Evolutionary conservation across 1,140 invertebrate species (phyloP), one percentile per base, ranked within the genome.

Genomic region (Agraylea sexmaculata): DNA sequence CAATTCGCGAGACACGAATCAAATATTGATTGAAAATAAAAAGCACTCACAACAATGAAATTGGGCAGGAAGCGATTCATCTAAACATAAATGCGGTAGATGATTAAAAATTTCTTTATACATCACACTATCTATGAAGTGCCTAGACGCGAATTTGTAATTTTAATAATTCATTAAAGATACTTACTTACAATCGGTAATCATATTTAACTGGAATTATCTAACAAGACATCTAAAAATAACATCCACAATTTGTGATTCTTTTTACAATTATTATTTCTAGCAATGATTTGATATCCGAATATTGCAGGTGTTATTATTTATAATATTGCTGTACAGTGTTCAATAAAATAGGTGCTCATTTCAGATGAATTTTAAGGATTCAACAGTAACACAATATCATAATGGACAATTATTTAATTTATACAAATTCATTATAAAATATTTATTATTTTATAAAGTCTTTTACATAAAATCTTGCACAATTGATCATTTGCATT

Each of bases 151-250:
- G 33, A 30, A 25, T 42, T 20, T 39, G 38, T 17, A 11, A n/a
- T 44, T 44, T 44, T 28, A 32, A 34, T 37, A 34, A 32, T 41
- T 45, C 34, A 27, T 37, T 27, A n/a, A n/a, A n/a, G n/a, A n/a
- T n/a, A n/a, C n/a, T n/a, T n/a, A n/a, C n/a, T n/a, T n/a, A 32
- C 33, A 44, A 39, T 37, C 39, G 37, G 38, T 45, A 45, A 41
- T 41, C 39, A 41, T 45, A n/a, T n/a, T n/a, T n/a, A 45, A 45
- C 43, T 45, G 38, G 43, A 41, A 45, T 41, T 45, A 45, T 45
- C 43, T 45, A 45, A 45, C 43, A 45, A 41, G 43, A 45, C 43
- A 45, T 45, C 43, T 45, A 45, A 45, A 45, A 45, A 45, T 45
- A 45, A 45, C 43, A 45, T 21, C 43, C 43, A 45, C 34, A 31